phyloP scores from a whole-genome alignment of 2,797 vertebrate species.

The Champsocephalus esox region DNA sequence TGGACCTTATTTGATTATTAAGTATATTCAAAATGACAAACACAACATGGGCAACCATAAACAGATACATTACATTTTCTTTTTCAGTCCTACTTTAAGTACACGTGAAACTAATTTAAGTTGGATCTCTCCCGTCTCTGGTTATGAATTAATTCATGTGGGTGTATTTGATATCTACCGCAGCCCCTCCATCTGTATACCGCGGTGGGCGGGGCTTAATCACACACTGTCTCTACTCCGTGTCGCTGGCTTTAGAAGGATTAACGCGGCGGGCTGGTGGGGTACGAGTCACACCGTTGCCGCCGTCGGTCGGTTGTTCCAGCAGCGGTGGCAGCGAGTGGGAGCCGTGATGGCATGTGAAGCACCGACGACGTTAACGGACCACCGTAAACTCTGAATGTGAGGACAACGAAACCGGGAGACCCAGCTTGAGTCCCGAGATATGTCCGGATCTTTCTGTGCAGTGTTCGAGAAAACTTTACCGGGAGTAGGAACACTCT shows the following conservation, averaged over 20 bases:
- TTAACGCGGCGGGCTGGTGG: slow-evolving; percentile 41
- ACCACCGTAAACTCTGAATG: slow-evolving; percentile 18
- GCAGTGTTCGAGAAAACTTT: slow-evolving; percentile 79
- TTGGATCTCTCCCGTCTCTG: background rate
- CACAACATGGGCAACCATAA: no score
- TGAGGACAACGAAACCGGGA: slow-evolving; percentile 13
- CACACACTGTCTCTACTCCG: slow-evolving; percentile 28
- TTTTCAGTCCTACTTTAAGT: no score
- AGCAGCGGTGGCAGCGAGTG: background rate
- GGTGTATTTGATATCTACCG: slow-evolving; percentile 56
- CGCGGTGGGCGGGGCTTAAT: slow-evolving; percentile 69
- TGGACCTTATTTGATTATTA: no score
- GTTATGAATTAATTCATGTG: slow-evolving; percentile 32
- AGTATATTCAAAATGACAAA: no score
- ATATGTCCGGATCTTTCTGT: slow-evolving; percentile 72
- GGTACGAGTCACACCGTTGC: background rate
- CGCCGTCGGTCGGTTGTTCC: slow-evolving; percentile 9
- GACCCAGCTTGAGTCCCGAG: slow-evolving; percentile 38
- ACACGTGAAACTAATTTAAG: no score
- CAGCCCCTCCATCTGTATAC: slow-evolving; percentile 53
- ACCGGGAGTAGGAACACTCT: slow-evolving; percentile 61
- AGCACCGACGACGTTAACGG: background rate
- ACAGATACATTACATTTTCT: no score
- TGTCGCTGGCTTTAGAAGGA: slow-evolving; percentile 28
- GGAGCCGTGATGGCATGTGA: slow-evolving; percentile 39